These are phyloP conservation scores for Heliconius sara DNA, from an alignment of 2,888 invertebrate species.

Conservation along the genomic window DNA sequence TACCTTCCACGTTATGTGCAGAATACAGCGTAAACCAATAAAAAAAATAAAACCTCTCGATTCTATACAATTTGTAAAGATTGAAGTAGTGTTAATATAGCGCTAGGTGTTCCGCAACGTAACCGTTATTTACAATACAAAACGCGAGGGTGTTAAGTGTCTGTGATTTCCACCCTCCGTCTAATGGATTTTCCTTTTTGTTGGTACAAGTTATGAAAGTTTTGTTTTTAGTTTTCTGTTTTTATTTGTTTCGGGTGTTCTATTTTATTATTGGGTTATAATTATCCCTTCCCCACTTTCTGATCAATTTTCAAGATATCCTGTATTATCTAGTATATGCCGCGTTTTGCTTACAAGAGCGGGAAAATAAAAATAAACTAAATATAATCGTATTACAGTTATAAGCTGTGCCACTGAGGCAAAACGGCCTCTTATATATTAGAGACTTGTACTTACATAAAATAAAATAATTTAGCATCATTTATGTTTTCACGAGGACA, in stretches of 20 bases:
- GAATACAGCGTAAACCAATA: not conserved
- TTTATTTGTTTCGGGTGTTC: not conserved
- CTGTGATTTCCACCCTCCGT: slow-evolving; percentile 37
- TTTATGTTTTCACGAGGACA: no score
- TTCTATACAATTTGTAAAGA: slow-evolving; percentile 14
- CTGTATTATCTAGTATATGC: no score
- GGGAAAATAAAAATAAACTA: no score
- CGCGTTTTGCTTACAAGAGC: no score
- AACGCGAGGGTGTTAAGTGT: slow-evolving; percentile 31
- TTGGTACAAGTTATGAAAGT: slow-evolving; percentile 30
- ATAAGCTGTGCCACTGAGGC: no score
- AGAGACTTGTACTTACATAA: no score
- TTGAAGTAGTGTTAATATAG: slow-evolving; percentile 9
- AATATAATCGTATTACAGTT: no score
- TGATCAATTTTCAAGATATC: no score
- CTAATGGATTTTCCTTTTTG: slow-evolving; percentile 43
- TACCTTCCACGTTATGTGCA: not conserved
- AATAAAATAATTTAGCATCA: no score
- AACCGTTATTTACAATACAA: slow-evolving; percentile 29
- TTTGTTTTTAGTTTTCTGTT: not conserved
- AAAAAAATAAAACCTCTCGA: not conserved
- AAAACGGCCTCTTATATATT: no score
- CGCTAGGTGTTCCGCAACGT: slow-evolving; percentile 7
- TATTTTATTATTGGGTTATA: not conserved
- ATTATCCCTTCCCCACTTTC: no score